Evolutionary conservation across 2,888 invertebrate genomes (phyloP), one percentile per base, ranked within the genome.

Genomic region (Conistra vaccinii): DNA sequence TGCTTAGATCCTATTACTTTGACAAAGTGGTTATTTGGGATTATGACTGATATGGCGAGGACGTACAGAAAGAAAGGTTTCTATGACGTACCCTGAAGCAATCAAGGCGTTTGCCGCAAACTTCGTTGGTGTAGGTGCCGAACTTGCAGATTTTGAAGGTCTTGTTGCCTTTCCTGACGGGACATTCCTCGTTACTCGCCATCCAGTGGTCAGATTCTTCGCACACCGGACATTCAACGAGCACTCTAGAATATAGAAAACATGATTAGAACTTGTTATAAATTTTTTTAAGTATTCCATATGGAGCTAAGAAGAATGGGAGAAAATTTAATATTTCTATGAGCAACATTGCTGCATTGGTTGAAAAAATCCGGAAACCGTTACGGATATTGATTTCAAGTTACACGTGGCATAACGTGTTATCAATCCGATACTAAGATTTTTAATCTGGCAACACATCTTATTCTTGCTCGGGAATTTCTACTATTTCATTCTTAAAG

Each of bases 221-320:
- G 79, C 96, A 96, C 6, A 96, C 96, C 0, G 95, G 96, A 80
- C 96, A 96, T 79, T 94, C 94, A 10, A 95, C 93, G 26, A 94
- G 76, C 17, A 89, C 88, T 66, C 93, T 92, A 66, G 1, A 35
- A 80, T 32, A 1, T 20, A 57, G 29, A 67, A 48, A 68, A 61
- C 23, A 9, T 39, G 3, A 14, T 42, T 29, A 9, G 4, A 63
- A 20, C 26, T 20, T 39, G n/a, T 20, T 20, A 14, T 42, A 20
- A 5, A 62, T 62, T n/a, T 32, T 6, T 1, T 17, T 45, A 45
- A 17, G 17, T 32, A 55, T 55, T 66, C 1, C 32, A 0, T 14
- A n/a, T 3, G 17, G 17, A 53, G 12, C 23, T 26, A 14, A 14
- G 51, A 26, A 17, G 23, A 35, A 35, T 35, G 1, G 20, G 1